phyloP scores from a whole-genome alignment of 2,797 vertebrate genomes.

The Sebastes steindachneri region DNA sequence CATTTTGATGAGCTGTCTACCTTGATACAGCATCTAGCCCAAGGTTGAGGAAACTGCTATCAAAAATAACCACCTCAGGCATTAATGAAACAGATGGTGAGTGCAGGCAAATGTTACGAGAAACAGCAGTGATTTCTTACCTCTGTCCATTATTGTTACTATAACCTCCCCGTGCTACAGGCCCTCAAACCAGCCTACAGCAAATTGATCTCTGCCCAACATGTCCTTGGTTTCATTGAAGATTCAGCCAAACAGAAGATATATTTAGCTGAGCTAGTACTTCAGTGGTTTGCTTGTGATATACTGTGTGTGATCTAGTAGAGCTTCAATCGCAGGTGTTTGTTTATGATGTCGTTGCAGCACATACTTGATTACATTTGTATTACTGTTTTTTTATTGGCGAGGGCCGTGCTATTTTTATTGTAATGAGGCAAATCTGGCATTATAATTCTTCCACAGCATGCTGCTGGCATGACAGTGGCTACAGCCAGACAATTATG shows the following conservation, averaged over 20 bases:
- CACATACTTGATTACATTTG: neutral
- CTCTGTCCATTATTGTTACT: neutral
- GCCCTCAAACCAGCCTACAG: neutral
- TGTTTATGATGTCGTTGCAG: neutral
- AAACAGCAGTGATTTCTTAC: constrained; percentile 29
- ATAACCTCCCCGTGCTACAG: constrained; percentile 6
- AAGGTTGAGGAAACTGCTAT: constrained; percentile 19
- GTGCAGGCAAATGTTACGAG: constrained; percentile 10
- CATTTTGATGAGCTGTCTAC: constrained; percentile 46
- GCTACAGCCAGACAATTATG: constrained; percentile 18
- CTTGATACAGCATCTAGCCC: constrained; percentile 10
- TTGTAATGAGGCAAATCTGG: constrained; percentile 27
- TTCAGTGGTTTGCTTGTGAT: neutral
- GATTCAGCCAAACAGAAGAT: neutral
- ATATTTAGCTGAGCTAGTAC: neutral
- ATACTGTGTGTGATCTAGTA: neutral
- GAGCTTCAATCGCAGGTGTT: neutral
- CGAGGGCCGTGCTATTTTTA: neutral
- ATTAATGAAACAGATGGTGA: constrained; percentile 44
- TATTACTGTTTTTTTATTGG: neutral
- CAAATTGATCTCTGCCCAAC: constrained; percentile 5
- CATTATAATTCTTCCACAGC: constrained; percentile 9
- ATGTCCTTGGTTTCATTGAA: neutral
- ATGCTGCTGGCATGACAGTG: neutral
- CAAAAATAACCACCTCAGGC: constrained; percentile 9